A percentile compares a stretch with the other conserved stretches of the same genome.
phyloP scores from a whole-genome alignment of 2,888 invertebrate species.

The Drosophila putrida region DNA sequence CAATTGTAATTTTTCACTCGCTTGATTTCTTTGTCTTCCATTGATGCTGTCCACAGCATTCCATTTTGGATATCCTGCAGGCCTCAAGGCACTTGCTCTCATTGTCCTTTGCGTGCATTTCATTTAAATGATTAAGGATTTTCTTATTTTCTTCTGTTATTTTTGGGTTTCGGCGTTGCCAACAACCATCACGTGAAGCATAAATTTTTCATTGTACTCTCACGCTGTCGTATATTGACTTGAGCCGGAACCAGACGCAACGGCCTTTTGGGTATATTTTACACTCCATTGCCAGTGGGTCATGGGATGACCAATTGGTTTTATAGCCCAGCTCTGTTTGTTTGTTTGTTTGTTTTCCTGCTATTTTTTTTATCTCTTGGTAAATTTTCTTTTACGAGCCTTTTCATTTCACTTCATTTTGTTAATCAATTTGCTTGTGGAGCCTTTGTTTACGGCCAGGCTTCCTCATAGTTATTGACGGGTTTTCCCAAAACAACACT shows the following conservation, averaged over 20 bases:
- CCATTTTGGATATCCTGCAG: slow-evolving; percentile 15
- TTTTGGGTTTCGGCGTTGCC: not conserved
- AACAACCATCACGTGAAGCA: slow-evolving; percentile 57
- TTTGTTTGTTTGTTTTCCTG: slow-evolving; percentile 39
- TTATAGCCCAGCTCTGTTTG: slow-evolving; percentile 35
- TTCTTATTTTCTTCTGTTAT: slow-evolving; percentile 23
- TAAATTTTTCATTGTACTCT: slow-evolving; percentile 65
- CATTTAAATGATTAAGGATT: slow-evolving; percentile 65
- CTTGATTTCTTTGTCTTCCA: slow-evolving; percentile 59
- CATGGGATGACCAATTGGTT: slow-evolving; percentile 66
- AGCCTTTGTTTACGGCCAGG: slow-evolving; percentile 28
- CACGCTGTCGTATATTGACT: slow-evolving; percentile 37
- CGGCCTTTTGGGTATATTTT: slow-evolving; percentile 65
- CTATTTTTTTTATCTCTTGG: slow-evolving; percentile 24
- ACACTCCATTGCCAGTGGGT: slow-evolving; percentile 66
- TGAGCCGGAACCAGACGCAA: slow-evolving; percentile 28
- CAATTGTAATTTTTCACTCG: slow-evolving; percentile 81
- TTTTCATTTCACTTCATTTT: slow-evolving; percentile 70
- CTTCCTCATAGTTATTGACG: slow-evolving; percentile 6
- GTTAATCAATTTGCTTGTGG: slow-evolving; percentile 67
- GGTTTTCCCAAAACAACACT: slow-evolving; percentile 23
- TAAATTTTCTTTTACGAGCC: slow-evolving; percentile 59
- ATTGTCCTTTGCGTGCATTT: slow-evolving; percentile 49
- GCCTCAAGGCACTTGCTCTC: slow-evolving; percentile 19
- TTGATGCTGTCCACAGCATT: slow-evolving; percentile 43